Base-by-base conservation (phyloP, 2,113 vertebrate species). In the Crotalus horridus region DNA sequence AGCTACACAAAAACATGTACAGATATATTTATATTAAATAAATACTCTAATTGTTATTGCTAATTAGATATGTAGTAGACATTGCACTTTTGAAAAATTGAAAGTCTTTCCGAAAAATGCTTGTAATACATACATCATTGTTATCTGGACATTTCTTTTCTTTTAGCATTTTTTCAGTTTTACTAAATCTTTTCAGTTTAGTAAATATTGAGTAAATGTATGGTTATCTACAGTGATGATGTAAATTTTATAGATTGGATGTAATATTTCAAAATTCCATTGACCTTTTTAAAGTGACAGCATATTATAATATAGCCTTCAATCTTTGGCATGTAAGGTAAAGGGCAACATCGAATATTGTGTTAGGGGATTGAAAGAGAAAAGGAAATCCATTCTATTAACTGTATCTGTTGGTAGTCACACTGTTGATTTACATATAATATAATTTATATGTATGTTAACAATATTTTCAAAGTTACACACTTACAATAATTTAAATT, bases 1-100 rank as follows among this genome's bases (percentile, higher is more conserved):
- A 23, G 89, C 21, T 91, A 59, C 43, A 54, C 46, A 91, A 58
- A 39, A n/a, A 69, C 1, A 24, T 90, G 29, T 94, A 58, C 33
- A 58, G 86, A 29, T 8, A 59, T 81, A 33, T 89, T 43, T 91
- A 56, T 93, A 88, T 92, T 94, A 87, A 93, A 69, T 15, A 69
- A 69, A 81, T 81, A 81, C 6, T 94, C 53, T 95, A 95, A 91
- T 92, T 55, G 96, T 96, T 96, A 74, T 93, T 97, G 93, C 90
- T 96, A 90, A 95, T 97, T 93, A 96, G 58, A 96, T 81, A 55
- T 54, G n/a, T 89, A 91, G 55, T 93, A 87, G 91, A 93, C 94
- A 95, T 94, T 91, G 58, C 91, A 95, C 87, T 94, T 96, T 93
- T n/a, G 81, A 93, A 90, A 88, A 74, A 56, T 87, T 95, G n/a